Conservation (phyloP, 2,113 vertebrate genomes). For the Corythornis madagascariensis region DNA sequence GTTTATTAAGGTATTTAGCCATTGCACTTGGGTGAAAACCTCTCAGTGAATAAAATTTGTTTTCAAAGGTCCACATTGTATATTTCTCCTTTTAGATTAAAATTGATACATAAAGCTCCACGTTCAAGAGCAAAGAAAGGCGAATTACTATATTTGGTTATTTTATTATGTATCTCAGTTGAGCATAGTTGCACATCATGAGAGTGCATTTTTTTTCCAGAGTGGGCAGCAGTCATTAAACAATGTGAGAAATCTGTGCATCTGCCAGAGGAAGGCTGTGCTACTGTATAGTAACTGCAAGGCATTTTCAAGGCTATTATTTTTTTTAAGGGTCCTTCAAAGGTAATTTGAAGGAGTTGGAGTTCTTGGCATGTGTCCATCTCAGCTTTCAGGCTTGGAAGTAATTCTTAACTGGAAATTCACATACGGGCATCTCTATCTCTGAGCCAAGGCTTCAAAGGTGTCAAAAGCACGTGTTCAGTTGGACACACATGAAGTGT, state of each 20-base stretch:
- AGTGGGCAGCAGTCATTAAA: constrained; percentile 10
- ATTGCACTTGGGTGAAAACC: not conserved
- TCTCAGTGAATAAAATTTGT: not conserved
- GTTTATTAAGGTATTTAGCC: not conserved
- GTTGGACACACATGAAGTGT: not conserved
- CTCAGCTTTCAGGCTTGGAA: not conserved
- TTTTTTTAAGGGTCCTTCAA: constrained; percentile 4
- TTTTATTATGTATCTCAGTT: not conserved
- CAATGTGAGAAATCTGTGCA: not conserved
- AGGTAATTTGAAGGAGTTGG: not conserved
- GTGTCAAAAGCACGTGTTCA: not conserved
- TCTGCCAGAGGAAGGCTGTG: not conserved
- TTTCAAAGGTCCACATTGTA: not conserved
- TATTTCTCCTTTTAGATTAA: not conserved
- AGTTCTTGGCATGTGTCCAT: not conserved
- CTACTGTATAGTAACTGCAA: not conserved
- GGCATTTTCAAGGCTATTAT: not conserved
- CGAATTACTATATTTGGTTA: not conserved
- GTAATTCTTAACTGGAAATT: not conserved
- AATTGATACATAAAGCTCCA: not conserved
- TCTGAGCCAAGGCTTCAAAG: not conserved
- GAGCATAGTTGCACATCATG: not conserved
- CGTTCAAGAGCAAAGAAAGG: not conserved
- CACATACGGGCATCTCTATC: not conserved
- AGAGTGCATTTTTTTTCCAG: not conserved